Conservation (phyloP, 1,140 invertebrate species). For the Drosophila willistoni region DNA sequence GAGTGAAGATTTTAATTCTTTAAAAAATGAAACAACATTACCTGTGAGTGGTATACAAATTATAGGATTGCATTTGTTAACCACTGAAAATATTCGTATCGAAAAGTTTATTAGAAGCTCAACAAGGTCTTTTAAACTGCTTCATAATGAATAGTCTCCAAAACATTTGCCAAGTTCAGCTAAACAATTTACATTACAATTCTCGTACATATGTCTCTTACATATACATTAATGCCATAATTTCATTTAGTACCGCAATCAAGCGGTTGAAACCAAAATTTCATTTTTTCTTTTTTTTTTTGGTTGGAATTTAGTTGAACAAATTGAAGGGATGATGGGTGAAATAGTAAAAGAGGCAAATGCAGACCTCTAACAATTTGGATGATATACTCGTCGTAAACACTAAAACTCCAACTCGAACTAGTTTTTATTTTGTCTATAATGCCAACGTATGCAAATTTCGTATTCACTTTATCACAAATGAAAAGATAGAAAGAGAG, state of each 20-base stretch:
- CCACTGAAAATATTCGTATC: too few relatives aligned
- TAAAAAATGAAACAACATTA: too few relatives aligned
- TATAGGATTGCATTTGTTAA: too few relatives aligned
- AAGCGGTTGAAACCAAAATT: slow-evolving; percentile 67
- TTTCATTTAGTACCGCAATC: slow-evolving; percentile 77
- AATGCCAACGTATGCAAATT: slow-evolving; percentile 80
- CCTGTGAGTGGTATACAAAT: too few relatives aligned
- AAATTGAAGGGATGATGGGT: slow-evolving; percentile 56
- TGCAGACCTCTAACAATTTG: slow-evolving; percentile 57
- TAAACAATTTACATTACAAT: neutral
- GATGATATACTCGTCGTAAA: slow-evolving; percentile 55
- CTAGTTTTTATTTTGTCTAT: slow-evolving; percentile 57
- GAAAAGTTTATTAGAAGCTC: too few relatives aligned
- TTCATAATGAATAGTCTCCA: too few relatives aligned
- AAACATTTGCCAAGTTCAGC: too few relatives aligned
- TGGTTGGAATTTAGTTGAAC: slow-evolving; percentile 50
- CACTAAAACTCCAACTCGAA: slow-evolving; percentile 52
- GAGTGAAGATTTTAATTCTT: too few relatives aligned
- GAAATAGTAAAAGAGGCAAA: slow-evolving; percentile 28
- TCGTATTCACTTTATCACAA: slow-evolving; percentile 70
- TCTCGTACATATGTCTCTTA: slow-evolving; percentile 12
- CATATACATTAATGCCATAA: slow-evolving; percentile 69
- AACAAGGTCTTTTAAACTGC: too few relatives aligned
- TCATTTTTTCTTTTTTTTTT: too few relatives aligned
- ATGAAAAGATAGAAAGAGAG: slow-evolving; percentile 19